Conservation (phyloP, 2,888 invertebrate species). For the Hypomecis atomaria region DNA sequence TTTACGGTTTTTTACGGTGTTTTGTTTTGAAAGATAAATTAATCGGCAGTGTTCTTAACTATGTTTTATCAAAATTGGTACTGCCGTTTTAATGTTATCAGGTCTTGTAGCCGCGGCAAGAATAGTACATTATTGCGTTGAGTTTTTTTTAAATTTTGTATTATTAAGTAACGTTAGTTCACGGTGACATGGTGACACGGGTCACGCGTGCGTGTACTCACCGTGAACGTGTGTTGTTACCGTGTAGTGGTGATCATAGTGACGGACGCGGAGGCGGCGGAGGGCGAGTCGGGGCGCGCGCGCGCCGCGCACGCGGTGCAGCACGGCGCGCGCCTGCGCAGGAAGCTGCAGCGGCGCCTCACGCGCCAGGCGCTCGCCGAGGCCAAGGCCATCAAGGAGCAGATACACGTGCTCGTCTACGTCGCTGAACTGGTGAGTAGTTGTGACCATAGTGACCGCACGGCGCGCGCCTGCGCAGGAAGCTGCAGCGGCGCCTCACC, state of each 20-base stretch:
- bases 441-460: conserved; percentile 51
- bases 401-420: conserved; percentile 91
- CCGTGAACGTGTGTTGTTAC: conserved; percentile 18
- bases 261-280: conserved; percentile 66
- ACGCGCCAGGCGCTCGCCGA: conserved; percentile 92
- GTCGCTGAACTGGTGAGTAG: conserved; percentile 90
- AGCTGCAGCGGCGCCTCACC: conserved; percentile 90
- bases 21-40: too few relatives aligned
- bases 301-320: conserved; percentile 91
- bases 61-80: too few relatives aligned
- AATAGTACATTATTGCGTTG: too few relatives aligned
- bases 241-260: conserved; percentile 76
- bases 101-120: too few relatives aligned
- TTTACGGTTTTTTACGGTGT: too few relatives aligned
- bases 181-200: not conserved
- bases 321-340: conserved; percentile 90
- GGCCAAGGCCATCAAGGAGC: conserved; percentile 91
- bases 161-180: not conserved
- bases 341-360: conserved; percentile 90
- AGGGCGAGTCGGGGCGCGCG: conserved; percentile 71
- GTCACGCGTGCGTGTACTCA: conserved; percentile 33
- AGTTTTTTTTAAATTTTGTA: too few relatives aligned
- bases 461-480: conserved; percentile 86
- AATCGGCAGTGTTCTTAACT: too few relatives aligned
- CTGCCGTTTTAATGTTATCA: too few relatives aligned